Conservation (phyloP, 2,797 vertebrate species). For the Sebastiscus tertius region DNA sequence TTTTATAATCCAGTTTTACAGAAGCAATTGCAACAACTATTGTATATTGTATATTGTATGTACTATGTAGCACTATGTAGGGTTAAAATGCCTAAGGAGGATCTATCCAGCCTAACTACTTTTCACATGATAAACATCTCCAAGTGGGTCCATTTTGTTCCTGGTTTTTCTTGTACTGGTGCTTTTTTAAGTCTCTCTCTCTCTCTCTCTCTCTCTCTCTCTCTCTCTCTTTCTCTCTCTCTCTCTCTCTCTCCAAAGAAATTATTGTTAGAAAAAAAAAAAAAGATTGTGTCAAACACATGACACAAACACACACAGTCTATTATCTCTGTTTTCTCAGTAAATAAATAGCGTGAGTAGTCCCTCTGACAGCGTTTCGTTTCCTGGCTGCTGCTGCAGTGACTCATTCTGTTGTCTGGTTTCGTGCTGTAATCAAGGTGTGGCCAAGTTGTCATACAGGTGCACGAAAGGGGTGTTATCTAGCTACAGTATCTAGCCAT, state of each 20-base stretch:
- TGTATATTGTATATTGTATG: no score
- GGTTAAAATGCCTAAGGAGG: neutral
- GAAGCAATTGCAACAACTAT: neutral
- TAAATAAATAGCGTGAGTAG: neutral
- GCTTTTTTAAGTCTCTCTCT: no score
- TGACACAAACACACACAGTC: neutral
- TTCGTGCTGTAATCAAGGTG: conserved; percentile 71
- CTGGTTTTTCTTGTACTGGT: no score
- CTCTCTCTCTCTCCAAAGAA: neutral
- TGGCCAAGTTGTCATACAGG: conserved; percentile 56
- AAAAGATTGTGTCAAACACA: neutral
- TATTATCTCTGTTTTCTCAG: neutral
- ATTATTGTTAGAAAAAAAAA: neutral
- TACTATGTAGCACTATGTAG: no score
- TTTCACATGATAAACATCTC: neutral
- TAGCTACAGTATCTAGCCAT: neutral
- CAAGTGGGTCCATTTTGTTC: neutral
- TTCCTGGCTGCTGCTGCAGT: conserved; percentile 25
- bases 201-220: no score
- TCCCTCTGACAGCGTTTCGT: neutral
- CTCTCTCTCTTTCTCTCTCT: no score
- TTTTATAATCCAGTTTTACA: neutral
- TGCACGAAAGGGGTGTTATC: conserved; percentile 10
- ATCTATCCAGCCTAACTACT: neutral
- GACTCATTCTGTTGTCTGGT: conserved; percentile 66